Conservation (phyloP, 1,140 invertebrate species). For the Charaxes varanes region DNA sequence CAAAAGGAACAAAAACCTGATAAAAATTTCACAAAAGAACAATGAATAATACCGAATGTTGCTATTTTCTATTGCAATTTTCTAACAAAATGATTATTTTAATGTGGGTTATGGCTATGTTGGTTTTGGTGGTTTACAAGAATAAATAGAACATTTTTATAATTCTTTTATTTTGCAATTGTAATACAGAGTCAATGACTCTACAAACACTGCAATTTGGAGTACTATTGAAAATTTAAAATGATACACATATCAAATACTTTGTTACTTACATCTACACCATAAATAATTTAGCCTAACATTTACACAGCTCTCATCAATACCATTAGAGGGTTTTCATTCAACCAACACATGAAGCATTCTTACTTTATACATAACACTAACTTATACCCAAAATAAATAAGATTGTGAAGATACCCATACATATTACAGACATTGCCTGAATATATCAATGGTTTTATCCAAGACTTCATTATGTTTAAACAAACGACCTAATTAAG, state of each 20-base stretch:
- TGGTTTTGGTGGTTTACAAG: too few species aligned
- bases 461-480: slow-evolving; percentile 17
- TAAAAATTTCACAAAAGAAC: too few species aligned
- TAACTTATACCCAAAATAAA: slow-evolving; percentile 21
- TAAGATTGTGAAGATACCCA: slow-evolving; percentile 17
- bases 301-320: slow-evolving; percentile 50
- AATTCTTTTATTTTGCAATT: slow-evolving; percentile 51
- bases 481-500: too few species aligned
- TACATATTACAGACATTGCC: slow-evolving; percentile 12
- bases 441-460: slow-evolving; percentile 7
- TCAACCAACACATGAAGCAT: neutral
- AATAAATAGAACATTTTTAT: too few species aligned
- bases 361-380: neutral
- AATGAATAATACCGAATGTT: too few species aligned
- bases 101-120: too few species aligned
- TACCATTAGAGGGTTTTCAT: slow-evolving; percentile 4
- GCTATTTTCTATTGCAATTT: too few species aligned
- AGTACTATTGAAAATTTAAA: slow-evolving; percentile 39
- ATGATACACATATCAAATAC: slow-evolving; percentile 42
- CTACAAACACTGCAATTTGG: slow-evolving; percentile 33
- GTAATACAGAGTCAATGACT: slow-evolving; percentile 42
- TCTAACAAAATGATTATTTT: too few species aligned
- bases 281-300: slow-evolving; percentile 65
- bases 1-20: too few species aligned
- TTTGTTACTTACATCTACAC: slow-evolving; percentile 40